These are phyloP conservation scores for Plagodis dolabraria DNA, from an alignment of 2,888 invertebrate genomes.

Conservation along the genomic window DNA sequence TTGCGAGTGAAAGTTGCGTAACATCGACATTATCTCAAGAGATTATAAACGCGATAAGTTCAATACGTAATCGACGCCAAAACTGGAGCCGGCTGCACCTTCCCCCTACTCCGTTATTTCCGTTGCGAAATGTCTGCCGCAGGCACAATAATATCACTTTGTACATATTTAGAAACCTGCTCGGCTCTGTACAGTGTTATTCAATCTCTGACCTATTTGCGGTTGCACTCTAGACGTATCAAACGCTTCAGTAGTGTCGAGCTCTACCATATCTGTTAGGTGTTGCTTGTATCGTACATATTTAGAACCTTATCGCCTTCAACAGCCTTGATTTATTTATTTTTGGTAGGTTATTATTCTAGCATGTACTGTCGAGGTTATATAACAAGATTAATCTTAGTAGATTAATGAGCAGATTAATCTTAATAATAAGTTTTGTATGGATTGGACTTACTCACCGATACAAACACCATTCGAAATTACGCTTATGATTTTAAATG, in stretches of 20 bases:
- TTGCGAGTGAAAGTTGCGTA: slow-evolving; percentile 26
- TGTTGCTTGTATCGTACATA: not conserved
- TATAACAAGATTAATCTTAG: too few relatives aligned
- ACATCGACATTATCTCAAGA: slow-evolving; percentile 36
- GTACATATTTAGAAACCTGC: slow-evolving; percentile 81
- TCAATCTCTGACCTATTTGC: slow-evolving; percentile 81
- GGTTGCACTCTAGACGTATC: slow-evolving; percentile 63
- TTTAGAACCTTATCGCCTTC: too few relatives aligned
- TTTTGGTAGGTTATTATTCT: too few relatives aligned
- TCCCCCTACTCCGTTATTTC: slow-evolving; percentile 42
- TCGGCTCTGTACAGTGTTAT: slow-evolving; percentile 71
- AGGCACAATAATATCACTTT: slow-evolving; percentile 42
- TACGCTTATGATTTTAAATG: too few relatives aligned
- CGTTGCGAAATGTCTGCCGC: slow-evolving; percentile 35
- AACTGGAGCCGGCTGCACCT: slow-evolving; percentile 40
- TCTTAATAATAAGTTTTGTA: too few relatives aligned
- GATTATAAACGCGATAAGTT: slow-evolving; percentile 38
- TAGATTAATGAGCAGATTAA: too few relatives aligned
- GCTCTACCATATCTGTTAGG: slow-evolving; percentile 27
- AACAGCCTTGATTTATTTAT: too few relatives aligned
- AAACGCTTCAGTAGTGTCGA: slow-evolving; percentile 43
- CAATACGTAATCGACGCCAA: slow-evolving; percentile 39
- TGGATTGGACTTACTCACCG: too few relatives aligned
- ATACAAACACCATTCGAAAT: too few relatives aligned
- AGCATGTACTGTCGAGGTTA: too few relatives aligned